A percentile compares a stretch with the other conserved stretches of the same genome.
phyloP scores from a whole-genome alignment of 2,797 vertebrate genomes.

The Protosalanx chinensis region DNA sequence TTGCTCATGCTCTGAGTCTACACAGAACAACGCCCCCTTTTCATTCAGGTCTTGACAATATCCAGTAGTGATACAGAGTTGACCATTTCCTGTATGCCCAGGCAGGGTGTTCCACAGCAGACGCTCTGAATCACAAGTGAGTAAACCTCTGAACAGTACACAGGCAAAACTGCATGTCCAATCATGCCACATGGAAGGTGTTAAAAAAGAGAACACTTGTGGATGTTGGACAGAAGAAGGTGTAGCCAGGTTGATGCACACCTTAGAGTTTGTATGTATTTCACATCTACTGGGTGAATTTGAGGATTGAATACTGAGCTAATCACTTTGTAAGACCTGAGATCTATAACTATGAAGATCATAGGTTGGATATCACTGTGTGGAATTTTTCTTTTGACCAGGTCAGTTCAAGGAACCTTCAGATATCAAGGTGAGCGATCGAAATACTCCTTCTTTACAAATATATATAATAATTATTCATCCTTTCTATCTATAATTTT shows the following conservation, averaged over 20 bases:
- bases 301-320: background rate
- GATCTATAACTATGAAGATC: conserved; percentile 49
- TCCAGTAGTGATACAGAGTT: conserved; percentile 1
- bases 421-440: conserved; percentile 47
- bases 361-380: conserved; percentile 53
- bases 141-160: conserved; percentile 27
- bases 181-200: conserved; percentile 56
- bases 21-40: background rate
- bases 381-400: conserved; percentile 37
- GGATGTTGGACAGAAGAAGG: conserved; percentile 21
- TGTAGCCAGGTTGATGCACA: background rate
- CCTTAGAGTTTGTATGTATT: background rate
- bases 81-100: conserved; percentile 1
- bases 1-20: background rate
- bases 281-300: background rate
- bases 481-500: background rate
- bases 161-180: conserved; percentile 44
- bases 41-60: conserved; percentile 6
- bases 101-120: background rate
- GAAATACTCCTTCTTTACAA: background rate
- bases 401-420: conserved; percentile 44
- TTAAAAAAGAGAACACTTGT: conserved; percentile 53
- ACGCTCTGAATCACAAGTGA: conserved; percentile 53
- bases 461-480: background rate
- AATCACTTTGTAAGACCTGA: background rate